Base-by-base conservation (phyloP, 2,888 invertebrate genomes). In the Seladonia tumulorum region DNA sequence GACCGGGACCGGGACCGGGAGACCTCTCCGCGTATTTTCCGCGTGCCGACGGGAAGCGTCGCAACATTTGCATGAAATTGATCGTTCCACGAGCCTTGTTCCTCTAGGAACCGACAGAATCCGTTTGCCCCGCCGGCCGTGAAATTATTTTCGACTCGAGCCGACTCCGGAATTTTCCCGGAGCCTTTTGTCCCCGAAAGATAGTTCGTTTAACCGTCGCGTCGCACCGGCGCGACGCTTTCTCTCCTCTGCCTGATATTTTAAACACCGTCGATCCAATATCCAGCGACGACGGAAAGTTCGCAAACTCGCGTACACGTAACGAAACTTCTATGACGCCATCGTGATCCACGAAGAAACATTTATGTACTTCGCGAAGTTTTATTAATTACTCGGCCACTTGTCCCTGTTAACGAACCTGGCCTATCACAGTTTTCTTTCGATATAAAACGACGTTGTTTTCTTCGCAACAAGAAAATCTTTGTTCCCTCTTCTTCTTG, bases 21-120 rank as follows among this genome's bases (percentile, higher is more conserved):
- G 53, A 53, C 22, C 53, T 53, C 53, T 49, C 25, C 1, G 8
- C 18, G 53, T 42, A 73, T 35, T 74, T 82, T 45, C 73, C 29
- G 47, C 35, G 39, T 76, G 73, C 63, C 53, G 35, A 35, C 16
- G 14, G n/a, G n/a, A 76, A 49, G 47, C 66, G 47, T 68, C 66
- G 12, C 47, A 49, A 76, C 29, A 76, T 49, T 57, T 49, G 16
- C n/a, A 49, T n/a, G 16, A 39, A 29, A 76, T 29, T 49, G 42
- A 71, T 53, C 35, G 35, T 18, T 25, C 25, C 53, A n/a, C 60
- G 60, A 60, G 25, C 53, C 39, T 49, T 76, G 66, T 76, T 47
- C 45, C 42, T 35, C 53, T 10, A n/a, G 35, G 73, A 53, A 35
- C 22, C 12, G 73, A 74, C 73, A 53, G 73, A 35, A 66, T 45